Conservation (phyloP, 2,888 invertebrate genomes). For the Balanococcus diminutus region DNA sequence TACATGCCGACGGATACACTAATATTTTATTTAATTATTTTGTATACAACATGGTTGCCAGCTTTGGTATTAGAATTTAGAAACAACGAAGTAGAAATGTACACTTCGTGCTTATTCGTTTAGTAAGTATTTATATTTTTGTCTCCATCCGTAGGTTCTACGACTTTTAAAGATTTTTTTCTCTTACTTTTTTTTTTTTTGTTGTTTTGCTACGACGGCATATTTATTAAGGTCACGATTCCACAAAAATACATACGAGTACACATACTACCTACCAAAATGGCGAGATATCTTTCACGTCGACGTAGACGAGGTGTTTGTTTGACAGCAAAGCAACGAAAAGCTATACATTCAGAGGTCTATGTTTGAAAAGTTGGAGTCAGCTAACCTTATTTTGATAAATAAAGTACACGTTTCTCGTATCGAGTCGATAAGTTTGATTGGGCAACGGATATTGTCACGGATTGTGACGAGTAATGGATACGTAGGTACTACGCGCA, state of each 20-base stretch:
- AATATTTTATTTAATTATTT: not conserved
- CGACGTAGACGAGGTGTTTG: not conserved
- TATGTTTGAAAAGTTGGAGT: not conserved
- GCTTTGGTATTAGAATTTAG: not conserved
- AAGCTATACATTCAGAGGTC: no score
- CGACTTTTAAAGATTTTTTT: no score
- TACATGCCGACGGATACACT: not conserved
- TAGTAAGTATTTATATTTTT: no score
- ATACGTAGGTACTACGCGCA: not conserved
- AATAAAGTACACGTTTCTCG: not conserved
- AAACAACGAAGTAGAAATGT: no score
- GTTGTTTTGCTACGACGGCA: not conserved
- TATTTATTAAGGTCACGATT: conserved; percentile 4
- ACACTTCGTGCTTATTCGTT: no score
- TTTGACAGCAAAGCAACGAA: not conserved
- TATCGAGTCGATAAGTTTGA: not conserved
- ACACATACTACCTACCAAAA: not conserved
- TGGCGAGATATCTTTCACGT: not conserved
- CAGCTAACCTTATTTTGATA: not conserved
- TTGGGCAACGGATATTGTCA: conserved; percentile 19
- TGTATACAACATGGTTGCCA: not conserved
- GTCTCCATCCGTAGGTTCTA: not conserved
- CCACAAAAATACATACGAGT: not conserved
- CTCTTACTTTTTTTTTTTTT: not conserved
- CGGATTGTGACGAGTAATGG: conserved; percentile 7